Evolutionary conservation across 1,140 invertebrate species (phyloP).

Genomic region (Lasioglossum albipes): DNA sequence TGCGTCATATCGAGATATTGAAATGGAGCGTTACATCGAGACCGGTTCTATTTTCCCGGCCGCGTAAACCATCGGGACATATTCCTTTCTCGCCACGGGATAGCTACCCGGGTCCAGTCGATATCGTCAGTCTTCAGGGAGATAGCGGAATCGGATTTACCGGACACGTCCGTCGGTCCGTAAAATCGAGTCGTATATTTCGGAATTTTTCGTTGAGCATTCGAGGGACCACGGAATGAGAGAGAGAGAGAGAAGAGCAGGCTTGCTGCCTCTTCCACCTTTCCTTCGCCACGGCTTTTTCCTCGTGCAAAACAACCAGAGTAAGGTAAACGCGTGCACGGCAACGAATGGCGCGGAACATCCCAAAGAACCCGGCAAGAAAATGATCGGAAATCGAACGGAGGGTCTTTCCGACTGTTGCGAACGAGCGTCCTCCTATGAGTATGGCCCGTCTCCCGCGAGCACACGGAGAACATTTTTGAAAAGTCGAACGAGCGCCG

Average conservation of each 20-base stretch:
- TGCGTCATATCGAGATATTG: slow-evolving; percentile 45
- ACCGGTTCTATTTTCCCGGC: slow-evolving; percentile 30
- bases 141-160: slow-evolving; percentile 55
- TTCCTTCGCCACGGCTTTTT: neutral
- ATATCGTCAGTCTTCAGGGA: slow-evolving; percentile 56
- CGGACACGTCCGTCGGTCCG: slow-evolving; percentile 49
- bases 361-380: neutral
- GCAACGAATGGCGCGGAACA: neutral
- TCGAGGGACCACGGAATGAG: neutral
- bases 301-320: neutral
- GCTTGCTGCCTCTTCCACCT: no score
- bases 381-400: slow-evolving; percentile 6
- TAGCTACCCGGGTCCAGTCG: slow-evolving; percentile 20
- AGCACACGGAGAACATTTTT: slow-evolving; percentile 21
- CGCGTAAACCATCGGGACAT: slow-evolving; percentile 34
- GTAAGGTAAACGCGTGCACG: neutral
- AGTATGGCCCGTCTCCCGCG: neutral
- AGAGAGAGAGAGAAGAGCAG: no score
- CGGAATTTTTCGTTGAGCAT: slow-evolving; percentile 45
- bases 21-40: slow-evolving; percentile 46
- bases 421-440: neutral
- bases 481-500: slow-evolving; percentile 21
- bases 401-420: neutral
- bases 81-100: slow-evolving; percentile 32
- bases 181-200: slow-evolving; percentile 63